Conservation (phyloP, 37 sponge, comb jelly and placozoan genomes). For the Haliclona indistincta region DNA sequence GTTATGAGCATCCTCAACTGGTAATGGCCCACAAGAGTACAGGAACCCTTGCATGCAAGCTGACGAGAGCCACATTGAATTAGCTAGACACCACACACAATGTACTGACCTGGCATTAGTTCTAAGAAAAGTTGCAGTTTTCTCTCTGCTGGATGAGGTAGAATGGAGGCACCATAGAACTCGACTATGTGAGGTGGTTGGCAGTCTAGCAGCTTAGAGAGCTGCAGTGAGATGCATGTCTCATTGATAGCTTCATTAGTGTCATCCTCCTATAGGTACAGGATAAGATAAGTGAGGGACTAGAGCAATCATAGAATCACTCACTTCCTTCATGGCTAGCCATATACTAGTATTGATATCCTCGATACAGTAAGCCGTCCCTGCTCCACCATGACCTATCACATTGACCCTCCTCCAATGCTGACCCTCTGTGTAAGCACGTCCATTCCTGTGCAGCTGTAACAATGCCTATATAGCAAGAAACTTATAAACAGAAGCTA, state of each 20-base stretch:
- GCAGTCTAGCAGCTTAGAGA: slow-evolving; percentile 13
- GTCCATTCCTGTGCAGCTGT: background rate
- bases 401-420: slow-evolving; percentile 49
- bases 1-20: slow-evolving; percentile 31
- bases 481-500: too few relatives aligned
- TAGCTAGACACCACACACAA: background rate
- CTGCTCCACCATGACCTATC: slow-evolving; percentile 47
- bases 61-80: background rate
- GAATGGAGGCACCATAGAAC: slow-evolving; percentile 54
- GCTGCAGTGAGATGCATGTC: slow-evolving; percentile 42
- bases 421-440: slow-evolving; percentile 32
- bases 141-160: slow-evolving; percentile 1
- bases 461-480: slow-evolving; percentile 29
- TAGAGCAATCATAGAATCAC: background rate
- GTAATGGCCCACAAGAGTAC: slow-evolving; percentile 38
- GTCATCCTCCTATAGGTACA: slow-evolving; percentile 10
- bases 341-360: slow-evolving; percentile 16
- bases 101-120: slow-evolving; percentile 55
- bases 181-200: slow-evolving; percentile 49
- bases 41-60: slow-evolving; percentile 47
- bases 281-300: background rate
- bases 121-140: slow-evolving; percentile 60
- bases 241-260: slow-evolving; percentile 44
- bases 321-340: slow-evolving; percentile 62
- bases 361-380: slow-evolving; percentile 36